A percentile compares a stretch with the other conserved stretches of the same genome.
Evolutionary conservation across 2,113 vertebrate genomes (phyloP).

Genomic region (Charina bottae): DNA sequence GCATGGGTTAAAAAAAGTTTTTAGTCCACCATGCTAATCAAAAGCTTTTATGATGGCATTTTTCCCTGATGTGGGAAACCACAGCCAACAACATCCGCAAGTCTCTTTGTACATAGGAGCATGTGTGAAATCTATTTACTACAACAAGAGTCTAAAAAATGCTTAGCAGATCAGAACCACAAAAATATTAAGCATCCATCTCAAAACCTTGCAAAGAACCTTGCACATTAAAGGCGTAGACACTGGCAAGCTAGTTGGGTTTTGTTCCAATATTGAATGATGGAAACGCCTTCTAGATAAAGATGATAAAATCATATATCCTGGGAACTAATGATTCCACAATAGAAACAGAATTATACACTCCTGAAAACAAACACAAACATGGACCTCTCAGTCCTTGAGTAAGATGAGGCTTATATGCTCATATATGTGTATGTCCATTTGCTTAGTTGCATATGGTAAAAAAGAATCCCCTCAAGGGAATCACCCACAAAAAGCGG

Average conservation of each 20-base stretch:
- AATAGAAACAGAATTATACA: not conserved
- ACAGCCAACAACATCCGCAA: not conserved
- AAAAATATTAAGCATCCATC: not conserved
- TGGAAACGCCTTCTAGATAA: slow-evolving; percentile 8
- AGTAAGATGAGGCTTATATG: not conserved
- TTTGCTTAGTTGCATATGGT: not conserved
- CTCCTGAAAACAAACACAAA: not conserved
- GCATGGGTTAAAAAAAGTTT: not conserved
- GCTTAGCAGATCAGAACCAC: not conserved
- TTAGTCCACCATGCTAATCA: not conserved
- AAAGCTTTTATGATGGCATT: not conserved
- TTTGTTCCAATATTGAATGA: slow-evolving; percentile 1
- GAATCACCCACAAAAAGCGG: not conserved
- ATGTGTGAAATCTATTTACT: not conserved
- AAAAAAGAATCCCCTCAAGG: not conserved
- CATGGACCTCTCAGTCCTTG: not conserved
- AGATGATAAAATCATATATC: slow-evolving; percentile 10
- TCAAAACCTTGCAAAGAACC: not conserved
- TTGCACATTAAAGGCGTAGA: not conserved
- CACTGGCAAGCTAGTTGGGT: not conserved
- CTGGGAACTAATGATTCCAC: not conserved
- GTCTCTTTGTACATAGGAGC: not conserved
- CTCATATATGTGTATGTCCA: not conserved
- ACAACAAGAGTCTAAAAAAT: not conserved
- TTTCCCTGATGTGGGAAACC: not conserved